These are phyloP conservation scores for Drosophila phalerata DNA, from an alignment of 2,888 invertebrate species.

Conservation along the genomic window DNA sequence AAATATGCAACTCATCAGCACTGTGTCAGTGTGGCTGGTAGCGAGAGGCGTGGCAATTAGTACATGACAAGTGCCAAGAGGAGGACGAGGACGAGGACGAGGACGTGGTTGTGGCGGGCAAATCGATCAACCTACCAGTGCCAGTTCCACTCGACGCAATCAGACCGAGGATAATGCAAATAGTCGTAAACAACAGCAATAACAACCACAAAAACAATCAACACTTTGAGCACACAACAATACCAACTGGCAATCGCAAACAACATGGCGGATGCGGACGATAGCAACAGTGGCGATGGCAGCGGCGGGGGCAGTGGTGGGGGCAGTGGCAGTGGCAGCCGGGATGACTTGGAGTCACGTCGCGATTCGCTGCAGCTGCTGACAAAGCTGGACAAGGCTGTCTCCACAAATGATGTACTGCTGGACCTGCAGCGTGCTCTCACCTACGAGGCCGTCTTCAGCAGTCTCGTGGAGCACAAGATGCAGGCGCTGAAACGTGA, in stretches of 20 bases:
- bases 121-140: slow-evolving; percentile 42
- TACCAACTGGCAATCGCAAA: slow-evolving; percentile 16
- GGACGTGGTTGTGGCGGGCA: slow-evolving; percentile 21
- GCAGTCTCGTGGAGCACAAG: slow-evolving; percentile 85
- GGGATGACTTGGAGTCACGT: slow-evolving; percentile 36
- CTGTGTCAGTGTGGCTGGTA: slow-evolving; percentile 42
- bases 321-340: slow-evolving; percentile 31
- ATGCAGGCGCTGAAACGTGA: slow-evolving; percentile 85
- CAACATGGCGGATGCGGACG: slow-evolving; percentile 74
- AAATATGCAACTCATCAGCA: slow-evolving; percentile 45
- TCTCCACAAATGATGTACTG: slow-evolving; percentile 85
- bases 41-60: slow-evolving; percentile 49
- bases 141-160: slow-evolving; percentile 37
- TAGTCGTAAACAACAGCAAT: slow-evolving; percentile 55
- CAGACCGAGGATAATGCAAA: slow-evolving; percentile 70
- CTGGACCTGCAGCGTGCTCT: slow-evolving; percentile 84
- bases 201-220: slow-evolving; percentile 38
- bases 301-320: slow-evolving; percentile 39
- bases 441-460: slow-evolving; percentile 85
- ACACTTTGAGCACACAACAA: slow-evolving; percentile 37
- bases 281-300: slow-evolving; percentile 71
- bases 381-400: slow-evolving; percentile 84
- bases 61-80: slow-evolving; percentile 65
- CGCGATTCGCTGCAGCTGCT: slow-evolving; percentile 58
- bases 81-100: slow-evolving; percentile 13